phyloP scores from a whole-genome alignment of 2,113 vertebrate genomes.

The Misgurnus mizolepis region DNA sequence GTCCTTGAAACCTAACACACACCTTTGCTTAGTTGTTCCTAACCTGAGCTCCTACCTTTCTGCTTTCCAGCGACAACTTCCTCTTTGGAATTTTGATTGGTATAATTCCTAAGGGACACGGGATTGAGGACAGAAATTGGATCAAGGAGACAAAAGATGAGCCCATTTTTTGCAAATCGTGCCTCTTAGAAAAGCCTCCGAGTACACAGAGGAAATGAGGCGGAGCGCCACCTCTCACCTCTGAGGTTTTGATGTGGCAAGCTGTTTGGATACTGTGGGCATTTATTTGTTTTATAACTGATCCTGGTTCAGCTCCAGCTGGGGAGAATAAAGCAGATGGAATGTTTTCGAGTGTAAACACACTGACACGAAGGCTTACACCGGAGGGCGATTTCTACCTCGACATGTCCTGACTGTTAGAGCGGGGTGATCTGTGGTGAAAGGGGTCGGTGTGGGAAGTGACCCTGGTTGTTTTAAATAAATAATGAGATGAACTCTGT shows the following conservation, averaged over 20 bases:
- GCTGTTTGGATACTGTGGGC: constrained; percentile 38
- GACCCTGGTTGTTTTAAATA: constrained; percentile 7
- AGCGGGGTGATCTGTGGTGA: constrained; percentile 7
- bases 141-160: constrained; percentile 36
- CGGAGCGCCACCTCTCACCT: constrained; percentile 37
- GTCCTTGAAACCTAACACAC: background rate
- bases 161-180: background rate
- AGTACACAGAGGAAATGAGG: constrained; percentile 38
- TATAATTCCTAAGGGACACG: constrained; percentile 26
- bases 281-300: constrained; percentile 43
- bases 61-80: background rate
- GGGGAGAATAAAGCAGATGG: constrained; percentile 34
- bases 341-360: constrained; percentile 36
- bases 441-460: constrained; percentile 33
- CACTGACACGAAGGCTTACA: constrained; percentile 30
- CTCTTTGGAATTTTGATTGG: constrained; percentile 42
- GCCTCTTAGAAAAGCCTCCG: constrained; percentile 20
- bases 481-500: constrained; percentile 10
- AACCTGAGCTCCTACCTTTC: constrained; percentile 8
- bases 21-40: background rate
- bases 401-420: constrained; percentile 27
- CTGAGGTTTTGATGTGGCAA: constrained; percentile 22
- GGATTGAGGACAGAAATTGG: constrained; percentile 39
- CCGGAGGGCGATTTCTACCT: constrained; percentile 21
- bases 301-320: constrained; percentile 37